These are phyloP conservation scores for Lerema accius DNA, from an alignment of 1,140 invertebrate species.

Conservation along the genomic window DNA sequence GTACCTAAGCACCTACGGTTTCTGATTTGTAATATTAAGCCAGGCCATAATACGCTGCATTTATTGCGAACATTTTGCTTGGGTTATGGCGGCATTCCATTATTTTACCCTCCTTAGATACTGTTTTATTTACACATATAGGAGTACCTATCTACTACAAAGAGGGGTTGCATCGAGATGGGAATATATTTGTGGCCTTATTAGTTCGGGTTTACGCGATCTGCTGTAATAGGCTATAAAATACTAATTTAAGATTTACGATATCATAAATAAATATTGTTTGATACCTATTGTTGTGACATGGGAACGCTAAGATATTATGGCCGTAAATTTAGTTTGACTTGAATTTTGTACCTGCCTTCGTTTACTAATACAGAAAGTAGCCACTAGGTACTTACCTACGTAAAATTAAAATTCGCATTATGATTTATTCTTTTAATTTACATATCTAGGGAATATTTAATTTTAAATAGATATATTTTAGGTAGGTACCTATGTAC, in stretches of 20 bases:
- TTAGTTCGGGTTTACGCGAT: conserved; percentile 70
- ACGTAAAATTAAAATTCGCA: too few species aligned
- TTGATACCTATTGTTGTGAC: conserved; percentile 57
- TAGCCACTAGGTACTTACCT: too few species aligned
- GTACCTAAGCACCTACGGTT: too few species aligned
- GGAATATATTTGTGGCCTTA: conserved; percentile 62
- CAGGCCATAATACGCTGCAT: not conserved
- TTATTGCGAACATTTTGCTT: conserved; percentile 18
- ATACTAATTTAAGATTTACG: conserved; percentile 77
- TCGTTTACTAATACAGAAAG: too few species aligned
- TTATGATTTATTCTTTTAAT: too few species aligned
- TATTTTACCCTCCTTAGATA: conserved; percentile 36
- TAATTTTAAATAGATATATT: too few species aligned
- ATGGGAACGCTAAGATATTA: conserved; percentile 37
- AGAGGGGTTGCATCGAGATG: conserved; percentile 47
- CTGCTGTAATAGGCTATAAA: conserved; percentile 61
- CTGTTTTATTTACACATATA: conserved; percentile 34
- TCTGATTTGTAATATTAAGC: too few species aligned
- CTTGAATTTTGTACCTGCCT: too few species aligned
- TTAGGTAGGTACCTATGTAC: too few species aligned
- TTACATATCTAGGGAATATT: too few species aligned
- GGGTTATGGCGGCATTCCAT: conserved; percentile 23
- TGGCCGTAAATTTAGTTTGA: conserved; percentile 14
- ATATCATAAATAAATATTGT: conserved; percentile 68
- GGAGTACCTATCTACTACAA: too few species aligned